Conservation (phyloP, 2,113 vertebrate genomes). For the Cynopterus brachyotis region DNA sequence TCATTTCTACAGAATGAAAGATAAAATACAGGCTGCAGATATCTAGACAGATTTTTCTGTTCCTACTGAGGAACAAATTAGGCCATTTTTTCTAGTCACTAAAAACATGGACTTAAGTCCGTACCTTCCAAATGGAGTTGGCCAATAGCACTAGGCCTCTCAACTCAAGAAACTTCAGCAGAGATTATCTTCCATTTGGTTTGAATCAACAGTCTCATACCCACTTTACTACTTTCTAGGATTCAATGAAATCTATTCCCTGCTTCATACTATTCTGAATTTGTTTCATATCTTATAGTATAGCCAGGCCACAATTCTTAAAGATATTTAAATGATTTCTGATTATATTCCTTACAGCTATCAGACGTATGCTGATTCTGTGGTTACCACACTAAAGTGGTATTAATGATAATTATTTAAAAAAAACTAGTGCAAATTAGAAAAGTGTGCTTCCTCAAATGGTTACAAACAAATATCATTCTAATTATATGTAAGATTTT, state of each 20-base stretch:
- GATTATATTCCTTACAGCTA: not conserved
- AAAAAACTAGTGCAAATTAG: not conserved
- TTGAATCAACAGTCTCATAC: not conserved
- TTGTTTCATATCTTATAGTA: not conserved
- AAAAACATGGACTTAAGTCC: not conserved
- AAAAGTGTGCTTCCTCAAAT: not conserved
- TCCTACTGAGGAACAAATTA: not conserved
- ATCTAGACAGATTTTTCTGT: not conserved
- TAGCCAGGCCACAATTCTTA: not conserved
- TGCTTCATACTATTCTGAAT: not conserved
- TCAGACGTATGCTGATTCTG: not conserved
- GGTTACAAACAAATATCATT: not conserved
- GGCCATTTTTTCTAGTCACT: not conserved
- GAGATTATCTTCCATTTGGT: not conserved
- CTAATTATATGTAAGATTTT: not conserved
- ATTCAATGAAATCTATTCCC: not conserved
- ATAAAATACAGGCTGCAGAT: not conserved
- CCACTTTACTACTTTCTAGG: not conserved
- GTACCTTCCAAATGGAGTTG: not conserved
- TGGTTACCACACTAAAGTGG: not conserved
- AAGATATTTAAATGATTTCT: not conserved
- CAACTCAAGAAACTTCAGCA: not conserved
- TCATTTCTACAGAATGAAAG: not conserved
- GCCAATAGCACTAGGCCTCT: not conserved
- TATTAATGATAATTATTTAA: not conserved